These are phyloP conservation scores for Nephrocerus scutellatus DNA, from an alignment of 2,888 invertebrate species.

Conservation along the genomic window DNA sequence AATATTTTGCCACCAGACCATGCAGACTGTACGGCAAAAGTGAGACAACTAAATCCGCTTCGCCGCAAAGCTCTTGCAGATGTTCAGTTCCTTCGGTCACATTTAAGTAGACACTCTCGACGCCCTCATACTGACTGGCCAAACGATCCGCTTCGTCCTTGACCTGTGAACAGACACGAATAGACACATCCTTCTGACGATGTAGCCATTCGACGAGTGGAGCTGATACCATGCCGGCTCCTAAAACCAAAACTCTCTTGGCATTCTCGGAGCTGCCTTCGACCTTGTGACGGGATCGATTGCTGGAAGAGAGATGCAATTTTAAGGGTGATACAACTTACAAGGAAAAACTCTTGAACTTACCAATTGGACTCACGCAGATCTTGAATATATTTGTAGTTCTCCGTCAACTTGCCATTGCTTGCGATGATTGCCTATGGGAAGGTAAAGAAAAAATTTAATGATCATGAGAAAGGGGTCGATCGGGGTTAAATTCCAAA, in stretches of 20 bases:
- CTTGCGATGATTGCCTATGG: constrained; percentile 96
- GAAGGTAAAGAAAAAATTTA: neutral
- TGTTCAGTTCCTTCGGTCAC: constrained; percentile 67
- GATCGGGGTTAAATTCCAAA: neutral
- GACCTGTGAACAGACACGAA: constrained; percentile 80
- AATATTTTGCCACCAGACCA: constrained; percentile 75
- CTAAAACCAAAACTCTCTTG: constrained; percentile 79
- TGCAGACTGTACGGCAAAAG: constrained; percentile 88
- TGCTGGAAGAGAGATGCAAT: constrained; percentile 43
- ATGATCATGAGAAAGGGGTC: neutral
- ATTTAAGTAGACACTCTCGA: constrained; percentile 75
- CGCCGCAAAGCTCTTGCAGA: constrained; percentile 60
- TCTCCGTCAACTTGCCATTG: constrained; percentile 85
- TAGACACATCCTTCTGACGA: constrained; percentile 69
- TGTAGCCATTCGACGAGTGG: constrained; percentile 93
- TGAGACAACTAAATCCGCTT: constrained; percentile 74
- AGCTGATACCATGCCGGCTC: constrained; percentile 90
- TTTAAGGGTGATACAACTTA: neutral
- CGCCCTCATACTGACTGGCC: constrained; percentile 67
- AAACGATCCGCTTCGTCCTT: constrained; percentile 84
- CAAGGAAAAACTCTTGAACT: constrained; percentile 27
- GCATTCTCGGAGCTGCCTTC: constrained; percentile 56
- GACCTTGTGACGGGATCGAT: constrained; percentile 64
- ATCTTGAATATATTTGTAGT: constrained; percentile 92
- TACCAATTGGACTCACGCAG: constrained; percentile 63